Evolutionary conservation across 2,113 vertebrate species (phyloP).

Genomic region (Bagarius yarrelli): DNA sequence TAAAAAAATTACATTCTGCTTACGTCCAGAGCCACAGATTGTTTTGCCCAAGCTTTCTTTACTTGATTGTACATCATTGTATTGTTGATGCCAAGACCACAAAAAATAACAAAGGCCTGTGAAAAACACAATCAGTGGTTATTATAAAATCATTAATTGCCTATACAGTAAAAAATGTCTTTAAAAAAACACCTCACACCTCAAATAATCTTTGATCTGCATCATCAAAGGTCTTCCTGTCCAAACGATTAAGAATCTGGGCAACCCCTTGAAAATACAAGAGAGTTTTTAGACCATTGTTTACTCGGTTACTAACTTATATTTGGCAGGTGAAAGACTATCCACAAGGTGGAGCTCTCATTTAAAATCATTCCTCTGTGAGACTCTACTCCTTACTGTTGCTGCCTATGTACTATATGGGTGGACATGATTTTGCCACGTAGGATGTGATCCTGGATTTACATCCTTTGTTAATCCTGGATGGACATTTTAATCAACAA

Average conservation of each 20-base stretch:
- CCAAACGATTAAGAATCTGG: constrained; percentile 76
- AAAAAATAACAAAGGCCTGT: constrained; percentile 80
- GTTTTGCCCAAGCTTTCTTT: constrained; percentile 80
- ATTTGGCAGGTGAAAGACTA: not conserved
- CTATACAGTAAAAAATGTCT: not conserved
- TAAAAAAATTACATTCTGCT: constrained; percentile 46
- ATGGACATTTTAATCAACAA: no score
- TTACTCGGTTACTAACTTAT: not conserved
- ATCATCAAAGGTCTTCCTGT: constrained; percentile 77
- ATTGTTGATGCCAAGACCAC: constrained; percentile 80
- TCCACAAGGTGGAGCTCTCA: not conserved
- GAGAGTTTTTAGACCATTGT: not conserved
- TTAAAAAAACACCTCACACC: constrained; percentile 58
- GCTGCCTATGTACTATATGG: not conserved
- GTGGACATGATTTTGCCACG: no score
- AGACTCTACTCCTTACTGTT: not conserved
- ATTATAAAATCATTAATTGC: not conserved
- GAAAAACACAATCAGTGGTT: constrained; percentile 13
- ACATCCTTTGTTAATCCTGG: no score
- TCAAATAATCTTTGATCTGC: constrained; percentile 80
- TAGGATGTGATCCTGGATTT: no score
- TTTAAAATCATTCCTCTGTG: not conserved
- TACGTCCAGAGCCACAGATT: constrained; percentile 78
- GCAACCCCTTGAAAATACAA: constrained; percentile 68
- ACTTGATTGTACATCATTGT: constrained; percentile 83